Percentiles rank a stretch among this genome's conserved stretches.
These are phyloP conservation scores for Gari tellinella DNA, from an alignment of 2,888 invertebrate genomes.

Conservation along the genomic window DNA sequence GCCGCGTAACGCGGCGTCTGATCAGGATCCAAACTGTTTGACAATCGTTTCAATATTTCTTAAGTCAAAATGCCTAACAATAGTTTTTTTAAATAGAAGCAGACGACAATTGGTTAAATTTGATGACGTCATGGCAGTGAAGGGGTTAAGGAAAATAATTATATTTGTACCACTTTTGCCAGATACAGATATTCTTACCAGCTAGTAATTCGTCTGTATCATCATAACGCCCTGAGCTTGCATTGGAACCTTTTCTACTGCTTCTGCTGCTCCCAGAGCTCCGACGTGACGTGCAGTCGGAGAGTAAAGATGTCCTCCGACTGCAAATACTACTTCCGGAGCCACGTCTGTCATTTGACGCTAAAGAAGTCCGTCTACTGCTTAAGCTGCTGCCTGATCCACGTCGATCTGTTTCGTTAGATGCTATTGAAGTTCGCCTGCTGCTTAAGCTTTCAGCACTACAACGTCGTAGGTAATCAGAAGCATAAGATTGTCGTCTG, in stretches of 20 bases:
- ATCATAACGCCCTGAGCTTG: conserved; percentile 72
- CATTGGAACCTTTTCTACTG: conserved; percentile 77
- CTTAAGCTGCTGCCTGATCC: conserved; percentile 77
- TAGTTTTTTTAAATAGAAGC: too few species aligned
- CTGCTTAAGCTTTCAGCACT: conserved; percentile 71
- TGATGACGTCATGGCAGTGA: too few species aligned
- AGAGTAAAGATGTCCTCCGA: conserved; percentile 76
- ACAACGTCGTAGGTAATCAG: conserved; percentile 69
- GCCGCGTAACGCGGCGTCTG: too few species aligned
- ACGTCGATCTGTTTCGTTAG: conserved; percentile 70
- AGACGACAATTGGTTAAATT: too few species aligned
- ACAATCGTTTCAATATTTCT: too few species aligned
- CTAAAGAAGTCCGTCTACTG: conserved; percentile 77
- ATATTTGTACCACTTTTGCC: too few species aligned
- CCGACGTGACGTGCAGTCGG: conserved; percentile 75
- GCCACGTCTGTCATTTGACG: conserved; percentile 77
- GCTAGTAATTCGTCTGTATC: conserved; percentile 78
- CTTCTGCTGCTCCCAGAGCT: conserved; percentile 76
- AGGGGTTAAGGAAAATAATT: too few species aligned
- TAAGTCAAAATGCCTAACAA: too few species aligned
- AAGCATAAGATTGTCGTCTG: conserved; percentile 77
- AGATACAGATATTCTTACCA: conserved; percentile 70
- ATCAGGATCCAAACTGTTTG: too few species aligned
- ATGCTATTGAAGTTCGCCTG: conserved; percentile 70
- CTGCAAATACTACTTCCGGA: conserved; percentile 77